Evolutionary conservation across 2,888 invertebrate species (phyloP).

Genomic region (Mythimna impura): DNA sequence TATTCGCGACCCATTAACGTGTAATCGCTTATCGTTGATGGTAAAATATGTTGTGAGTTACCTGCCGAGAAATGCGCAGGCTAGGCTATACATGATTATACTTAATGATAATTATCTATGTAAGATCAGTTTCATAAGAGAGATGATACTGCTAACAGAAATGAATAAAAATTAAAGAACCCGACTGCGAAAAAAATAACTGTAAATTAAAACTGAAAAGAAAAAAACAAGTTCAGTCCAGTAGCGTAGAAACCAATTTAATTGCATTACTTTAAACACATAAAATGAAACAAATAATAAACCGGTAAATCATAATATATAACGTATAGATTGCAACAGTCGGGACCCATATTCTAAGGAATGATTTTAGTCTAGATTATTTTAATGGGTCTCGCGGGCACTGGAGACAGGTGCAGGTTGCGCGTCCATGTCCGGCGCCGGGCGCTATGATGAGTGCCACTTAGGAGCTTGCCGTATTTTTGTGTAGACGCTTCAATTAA

Average conservation of each 20-base stretch:
- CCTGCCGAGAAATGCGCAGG: background rate
- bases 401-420: slow-evolving; percentile 19
- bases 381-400: no score
- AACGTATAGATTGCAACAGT: no score
- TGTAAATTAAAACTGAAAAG: no score
- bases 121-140: background rate
- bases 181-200: no score
- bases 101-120: background rate
- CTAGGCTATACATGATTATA: background rate
- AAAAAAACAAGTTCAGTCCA: background rate
- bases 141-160: background rate
- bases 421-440: background rate
- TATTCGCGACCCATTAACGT: slow-evolving; percentile 21
- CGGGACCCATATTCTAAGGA: no score
- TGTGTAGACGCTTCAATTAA: slow-evolving; percentile 16
- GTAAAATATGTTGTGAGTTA: slow-evolving; percentile 2
- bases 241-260: no score
- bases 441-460: slow-evolving; percentile 5
- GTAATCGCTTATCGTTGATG: background rate
- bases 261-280: no score
- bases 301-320: no score
- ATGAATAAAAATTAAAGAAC: background rate
- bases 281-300: no score
- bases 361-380: no score
- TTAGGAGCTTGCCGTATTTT: slow-evolving; percentile 19